Evolutionary conservation across 2,113 vertebrate species (phyloP), one percentile per base, ranked within the genome.

Genomic region (Enhydra lutris): DNA sequence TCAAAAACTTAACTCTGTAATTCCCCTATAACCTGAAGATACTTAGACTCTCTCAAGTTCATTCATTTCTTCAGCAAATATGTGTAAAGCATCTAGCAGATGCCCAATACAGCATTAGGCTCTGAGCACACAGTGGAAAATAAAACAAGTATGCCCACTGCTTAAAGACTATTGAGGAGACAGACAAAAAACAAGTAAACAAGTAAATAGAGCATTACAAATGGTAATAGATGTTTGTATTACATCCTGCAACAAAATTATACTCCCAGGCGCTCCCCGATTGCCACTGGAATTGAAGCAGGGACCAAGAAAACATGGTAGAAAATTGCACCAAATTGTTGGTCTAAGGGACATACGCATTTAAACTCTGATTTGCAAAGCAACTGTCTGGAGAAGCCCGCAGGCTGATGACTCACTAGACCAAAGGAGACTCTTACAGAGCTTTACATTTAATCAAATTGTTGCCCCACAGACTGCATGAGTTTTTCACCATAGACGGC

Each of bases 341-440:
- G 76, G 90, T 91, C 52, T 92, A n/a, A 84, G 29, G 65, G 12
- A 92, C 90, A 91, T 61, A 39, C 42, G 9, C 90, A 90, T 34
- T 95, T 95, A 95, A 94, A 97, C 73, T 95, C 94, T 76, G 21
- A 88, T 92, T 89, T 87, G 87, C 80, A 95, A 97, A 97, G 79
- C 59, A 52, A 85, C 34, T 47, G 55, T 84, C 85, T 94, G 59
- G 65, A 94, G 12, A 92, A 29, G 36, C 24, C 57, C 29, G n/a
- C 20, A 84, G 79, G 21, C 63, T 67, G 55, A 71, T 78, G n/a
- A 83, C 34, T 87, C 83, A 80, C 61, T 76, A 80, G 47, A 74
- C 31, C 50, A 95, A 82, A 31, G 20, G 13, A 26, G 34, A 21
- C 39, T 86, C 85, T 79, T 78, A 31, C 0, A 85, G 42, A 91